A percentile compares a stretch with the other conserved stretches of the same genome.
These are phyloP conservation scores for Coptodon rendalli DNA, from an alignment of 2,113 vertebrate genomes.

Conservation along the genomic window DNA sequence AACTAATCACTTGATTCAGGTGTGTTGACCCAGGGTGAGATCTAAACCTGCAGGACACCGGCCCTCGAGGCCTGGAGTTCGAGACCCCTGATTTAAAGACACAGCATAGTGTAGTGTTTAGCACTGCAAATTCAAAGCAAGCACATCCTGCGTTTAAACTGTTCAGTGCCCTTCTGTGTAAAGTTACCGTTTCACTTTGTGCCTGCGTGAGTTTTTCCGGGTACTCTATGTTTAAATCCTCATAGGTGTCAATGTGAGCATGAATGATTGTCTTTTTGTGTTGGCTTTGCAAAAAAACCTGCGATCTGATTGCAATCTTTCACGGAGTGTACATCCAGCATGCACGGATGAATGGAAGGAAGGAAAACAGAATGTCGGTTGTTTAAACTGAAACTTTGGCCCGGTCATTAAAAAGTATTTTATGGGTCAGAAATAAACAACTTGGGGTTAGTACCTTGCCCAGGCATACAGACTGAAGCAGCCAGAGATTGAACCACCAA, in stretches of 20 bases:
- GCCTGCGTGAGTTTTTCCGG: not conserved
- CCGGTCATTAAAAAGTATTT: not conserved
- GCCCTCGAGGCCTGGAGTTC: not conserved
- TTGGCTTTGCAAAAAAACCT: not conserved
- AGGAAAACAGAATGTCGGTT: not conserved
- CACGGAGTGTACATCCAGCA: not conserved
- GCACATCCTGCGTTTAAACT: not conserved
- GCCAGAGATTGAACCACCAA: not conserved
- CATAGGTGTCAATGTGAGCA: not conserved
- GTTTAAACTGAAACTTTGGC: not conserved
- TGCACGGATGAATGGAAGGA: not conserved
- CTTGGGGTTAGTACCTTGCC: not conserved
- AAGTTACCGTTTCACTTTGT: not conserved
- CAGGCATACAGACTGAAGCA: not conserved
- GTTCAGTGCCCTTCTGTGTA: not conserved
- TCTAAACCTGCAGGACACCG: not conserved
- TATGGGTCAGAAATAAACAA: not conserved
- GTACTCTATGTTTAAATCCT: not conserved
- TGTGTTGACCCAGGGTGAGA: not conserved
- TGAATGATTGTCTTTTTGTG: not conserved
- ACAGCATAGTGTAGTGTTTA: not conserved
- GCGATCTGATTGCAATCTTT: not conserved
- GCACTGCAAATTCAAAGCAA: not conserved
- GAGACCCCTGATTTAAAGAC: not conserved
- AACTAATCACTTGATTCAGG: not conserved